Percentiles rank a stretch among this genome's conserved stretches.
These are phyloP conservation scores for Chloropsis hardwickii DNA, from an alignment of 2,113 vertebrate species.

Conservation along the genomic window DNA sequence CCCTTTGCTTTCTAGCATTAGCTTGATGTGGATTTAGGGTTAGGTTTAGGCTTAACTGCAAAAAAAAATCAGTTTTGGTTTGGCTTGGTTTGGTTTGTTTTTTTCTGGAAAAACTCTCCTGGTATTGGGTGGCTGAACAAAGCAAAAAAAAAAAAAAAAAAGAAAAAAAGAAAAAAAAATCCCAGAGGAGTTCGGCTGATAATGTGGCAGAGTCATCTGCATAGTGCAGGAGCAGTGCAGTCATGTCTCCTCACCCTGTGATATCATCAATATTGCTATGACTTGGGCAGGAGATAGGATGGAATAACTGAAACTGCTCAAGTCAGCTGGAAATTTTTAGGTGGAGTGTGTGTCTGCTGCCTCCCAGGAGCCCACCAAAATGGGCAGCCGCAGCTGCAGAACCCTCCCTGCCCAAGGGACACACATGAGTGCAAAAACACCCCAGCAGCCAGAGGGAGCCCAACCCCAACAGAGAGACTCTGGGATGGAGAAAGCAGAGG, in stretches of 20 bases:
- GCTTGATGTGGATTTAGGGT: neutral
- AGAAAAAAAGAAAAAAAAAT: neutral
- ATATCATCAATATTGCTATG: slow-evolving; percentile 38
- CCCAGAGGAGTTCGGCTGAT: neutral
- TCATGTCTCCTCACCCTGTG: neutral
- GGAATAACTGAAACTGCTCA: neutral
- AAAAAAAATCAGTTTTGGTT: neutral
- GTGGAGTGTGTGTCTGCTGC: neutral
- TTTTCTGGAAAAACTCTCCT: neutral
- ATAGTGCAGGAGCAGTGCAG: neutral
- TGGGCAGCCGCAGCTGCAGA: neutral
- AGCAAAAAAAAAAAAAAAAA: neutral
- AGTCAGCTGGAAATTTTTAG: neutral
- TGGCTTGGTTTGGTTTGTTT: neutral
- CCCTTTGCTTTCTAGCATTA: neutral
- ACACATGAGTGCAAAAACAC: fast-evolving
- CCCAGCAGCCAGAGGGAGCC: neutral
- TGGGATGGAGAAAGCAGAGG: neutral
- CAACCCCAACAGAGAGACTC: fast-evolving
- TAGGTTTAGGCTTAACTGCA: neutral
- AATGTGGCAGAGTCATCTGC: neutral
- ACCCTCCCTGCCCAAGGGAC: fast-evolving
- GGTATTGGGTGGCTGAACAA: neutral
- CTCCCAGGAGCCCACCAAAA: neutral
- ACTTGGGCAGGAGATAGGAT: slow-evolving; percentile 22